Base-by-base conservation (phyloP, 2,797 vertebrate genomes). In the Darevskia nairensis region DNA sequence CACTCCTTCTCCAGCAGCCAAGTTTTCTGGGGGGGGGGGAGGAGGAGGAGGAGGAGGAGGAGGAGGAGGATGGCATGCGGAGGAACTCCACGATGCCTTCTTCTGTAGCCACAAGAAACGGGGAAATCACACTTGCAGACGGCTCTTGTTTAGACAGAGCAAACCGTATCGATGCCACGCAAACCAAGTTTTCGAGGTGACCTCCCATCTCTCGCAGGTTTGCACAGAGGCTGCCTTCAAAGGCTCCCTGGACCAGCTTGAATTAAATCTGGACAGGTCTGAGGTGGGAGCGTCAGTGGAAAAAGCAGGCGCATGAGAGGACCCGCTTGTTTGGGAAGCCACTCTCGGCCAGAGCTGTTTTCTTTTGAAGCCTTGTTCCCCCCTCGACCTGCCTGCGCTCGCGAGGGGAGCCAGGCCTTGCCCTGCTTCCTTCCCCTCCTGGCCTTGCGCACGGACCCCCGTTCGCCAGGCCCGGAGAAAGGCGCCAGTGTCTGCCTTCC, bases 301-400 rank as follows among this genome's bases (percentile, higher is more conserved):
- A n/a, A n/a, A 84, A 17, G 55, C 15, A n/a, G 35, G 46, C 44
- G 41, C 21, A 21, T 2, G 21, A 32, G 4, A 15, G 1, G 25
- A 72, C 29, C 0, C 0, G 10, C 2, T 11, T 0, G 7, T 15
- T 21, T 9, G 5, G 32, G 23, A 0, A 0, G 25, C 29, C 0
- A 11, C 21, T 39, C 29, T 9, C 9, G 39, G 64, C 74, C 80
- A 0, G 3, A 78, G 27, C 32, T 25, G 4, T 75, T 0, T 8
- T 25, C 41, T 35, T n/a, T 23, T 21, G 25, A 64, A 35, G 21
- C 61, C 29, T 35, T 69, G 27, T 59, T 64, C 41, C 10, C 55
- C 19, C 15, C 9, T 2, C 11, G 75, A 61, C 29, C 39, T 29
- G 55, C 7, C 8, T 17, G 29, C 29, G 0, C 6, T 55, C 13